Percentiles rank a stretch among this genome's conserved stretches.
phyloP scores from a whole-genome alignment of 2,113 vertebrate species.

The Trogon melanurus region DNA sequence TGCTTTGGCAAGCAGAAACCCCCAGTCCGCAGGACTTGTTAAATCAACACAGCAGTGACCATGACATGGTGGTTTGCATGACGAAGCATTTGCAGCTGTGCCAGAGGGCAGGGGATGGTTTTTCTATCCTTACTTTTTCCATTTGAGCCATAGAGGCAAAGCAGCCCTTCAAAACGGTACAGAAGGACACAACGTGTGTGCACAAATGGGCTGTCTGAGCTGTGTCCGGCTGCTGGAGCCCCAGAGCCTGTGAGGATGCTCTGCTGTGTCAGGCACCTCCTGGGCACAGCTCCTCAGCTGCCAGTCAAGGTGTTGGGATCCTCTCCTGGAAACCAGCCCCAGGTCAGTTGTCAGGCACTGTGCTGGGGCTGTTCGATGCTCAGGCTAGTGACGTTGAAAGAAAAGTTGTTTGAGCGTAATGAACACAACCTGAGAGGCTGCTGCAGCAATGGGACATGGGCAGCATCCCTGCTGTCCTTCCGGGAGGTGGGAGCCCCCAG shows the following conservation, averaged over 20 bases:
- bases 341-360: background rate
- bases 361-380: accelerated
- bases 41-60: background rate
- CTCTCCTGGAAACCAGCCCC: background rate
- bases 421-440: background rate
- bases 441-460: background rate
- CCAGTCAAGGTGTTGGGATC: background rate
- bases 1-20: background rate
- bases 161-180: accelerated
- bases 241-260: accelerated
- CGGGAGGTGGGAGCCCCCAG: background rate
- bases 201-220: accelerated
- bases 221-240: background rate
- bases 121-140: background rate
- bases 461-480: background rate
- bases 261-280: background rate
- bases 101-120: background rate
- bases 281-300: background rate
- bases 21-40: background rate
- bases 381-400: background rate
- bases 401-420: background rate
- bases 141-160: background rate
- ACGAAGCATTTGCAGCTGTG: accelerated
- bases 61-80: background rate
- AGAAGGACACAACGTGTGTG: accelerated